Evolutionary conservation across 2,888 invertebrate genomes (phyloP), one percentile per base, ranked within the genome.

Genomic region (Lasius platythorax): DNA sequence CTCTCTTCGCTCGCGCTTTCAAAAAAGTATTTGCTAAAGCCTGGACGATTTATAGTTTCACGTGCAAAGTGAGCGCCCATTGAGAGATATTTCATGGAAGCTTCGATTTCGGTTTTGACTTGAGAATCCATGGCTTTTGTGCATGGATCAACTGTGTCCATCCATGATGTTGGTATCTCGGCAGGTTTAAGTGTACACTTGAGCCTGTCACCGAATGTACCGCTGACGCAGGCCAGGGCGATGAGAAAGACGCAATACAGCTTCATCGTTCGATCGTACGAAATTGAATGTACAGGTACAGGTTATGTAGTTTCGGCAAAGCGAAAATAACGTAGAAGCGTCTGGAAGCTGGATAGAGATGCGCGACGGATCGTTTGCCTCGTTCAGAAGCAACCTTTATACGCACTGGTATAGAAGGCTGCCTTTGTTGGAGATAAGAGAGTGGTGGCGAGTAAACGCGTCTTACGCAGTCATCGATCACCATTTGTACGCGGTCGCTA

Each of bases 21-120:
- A 94, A 98, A 97, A 96, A 99, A 99, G 92, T 98, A 95, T 91
- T 98, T 97, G 4, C 98, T 97, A 93, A 99, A 98, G 11, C 99
- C 99, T 3, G 98, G 98, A 83, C 98, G 96, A 95, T 98, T 98
- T 66, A 98, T 95, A 33, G 95, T 95, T 93, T 98, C 98, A 85
- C 96, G 96, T 9, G 97, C 97, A 95, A 98, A 99, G 95, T 98
- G 96, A 0, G 98, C 97, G 11, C 97, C 96, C 98, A 99, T 98
- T 30, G 98, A 97, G 91, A 98, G 95, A 94, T 99, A 99, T 88
- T 97, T 97, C 92, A 98, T 96, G 3, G 98, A 96, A 9, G 99
- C 98, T 53, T 95, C 95, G 15, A 98, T 96, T 95, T 99, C 98
- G 93, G 95, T 96, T 94, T 97, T 96, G 9, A 99, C 97, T 95